A percentile compares a stretch with the other conserved stretches of the same genome.
phyloP scores from a whole-genome alignment of 2,888 invertebrate genomes.

The Tipula confusa region DNA sequence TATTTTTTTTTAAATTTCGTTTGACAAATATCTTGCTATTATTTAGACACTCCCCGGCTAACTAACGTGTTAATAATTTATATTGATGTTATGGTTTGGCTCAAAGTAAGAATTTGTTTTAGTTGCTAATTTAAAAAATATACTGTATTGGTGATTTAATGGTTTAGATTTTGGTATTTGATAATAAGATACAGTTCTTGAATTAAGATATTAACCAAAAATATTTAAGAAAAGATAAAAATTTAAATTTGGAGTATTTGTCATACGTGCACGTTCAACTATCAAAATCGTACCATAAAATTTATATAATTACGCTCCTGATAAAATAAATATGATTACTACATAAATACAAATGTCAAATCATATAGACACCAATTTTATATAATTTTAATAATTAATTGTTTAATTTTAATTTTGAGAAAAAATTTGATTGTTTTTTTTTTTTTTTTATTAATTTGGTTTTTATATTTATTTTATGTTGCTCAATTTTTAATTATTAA shows the following conservation, averaged over 20 bases:
- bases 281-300: background rate
- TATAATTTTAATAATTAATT: background rate
- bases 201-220: background rate
- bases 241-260: background rate
- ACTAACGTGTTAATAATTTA: background rate
- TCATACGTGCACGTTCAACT: background rate
- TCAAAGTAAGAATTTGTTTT: background rate
- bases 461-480: conserved; percentile 28
- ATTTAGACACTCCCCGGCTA: background rate
- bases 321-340: background rate
- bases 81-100: conserved; percentile 1
- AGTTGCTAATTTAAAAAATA: background rate
- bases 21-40: background rate
- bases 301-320: background rate
- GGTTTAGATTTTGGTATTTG: background rate
- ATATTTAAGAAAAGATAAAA: background rate
- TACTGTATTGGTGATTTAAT: background rate
- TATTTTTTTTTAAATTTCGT: background rate
- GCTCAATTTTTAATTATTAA: conserved; percentile 27
- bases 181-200: background rate
- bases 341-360: background rate
- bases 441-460: background rate
- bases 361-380: background rate
- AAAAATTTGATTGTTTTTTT: conserved; percentile 29
- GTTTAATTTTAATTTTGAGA: background rate